Percentiles rank a stretch among this genome's conserved stretches.
These are phyloP conservation scores for Exaiptasia diaphana DNA, from an alignment of 64 coral and sea anemone genomes.

Conservation along the genomic window DNA sequence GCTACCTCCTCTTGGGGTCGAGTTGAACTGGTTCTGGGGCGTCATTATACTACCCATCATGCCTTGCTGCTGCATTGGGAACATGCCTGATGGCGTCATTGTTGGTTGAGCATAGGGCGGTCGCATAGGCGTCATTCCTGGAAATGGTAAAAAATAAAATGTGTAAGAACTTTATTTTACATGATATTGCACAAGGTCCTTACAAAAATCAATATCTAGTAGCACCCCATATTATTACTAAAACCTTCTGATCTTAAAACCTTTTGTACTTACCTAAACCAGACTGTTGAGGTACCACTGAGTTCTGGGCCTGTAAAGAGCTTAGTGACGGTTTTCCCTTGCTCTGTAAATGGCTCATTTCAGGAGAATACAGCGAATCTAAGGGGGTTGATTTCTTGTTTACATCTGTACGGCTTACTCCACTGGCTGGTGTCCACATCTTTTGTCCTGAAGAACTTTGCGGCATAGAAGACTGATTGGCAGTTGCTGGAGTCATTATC, in stretches of 20 bases:
- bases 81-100: slow-evolving; percentile 52
- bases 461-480: slow-evolving; percentile 10
- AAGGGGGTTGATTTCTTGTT: not conserved
- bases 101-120: slow-evolving; percentile 29
- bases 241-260: not conserved
- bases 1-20: not conserved
- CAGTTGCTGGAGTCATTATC: not conserved
- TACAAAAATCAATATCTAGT: not conserved
- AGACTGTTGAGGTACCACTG: not conserved
- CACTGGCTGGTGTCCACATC: not conserved
- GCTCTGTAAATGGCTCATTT: slow-evolving; percentile 56
- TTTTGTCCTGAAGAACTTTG: not conserved
- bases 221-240: not conserved
- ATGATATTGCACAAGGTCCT: not conserved
- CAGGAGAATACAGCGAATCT: slow-evolving; percentile 50
- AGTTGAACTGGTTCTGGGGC: slow-evolving; percentile 32
- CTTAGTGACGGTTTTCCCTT: slow-evolving; percentile 47
- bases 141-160: not conserved
- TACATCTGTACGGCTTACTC: slow-evolving; percentile 11
- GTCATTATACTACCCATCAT: slow-evolving; percentile 31
- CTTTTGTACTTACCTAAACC: slow-evolving; percentile 1
- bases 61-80: slow-evolving; percentile 33
- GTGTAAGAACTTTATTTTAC: not conserved
- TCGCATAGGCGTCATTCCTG: slow-evolving; percentile 23
- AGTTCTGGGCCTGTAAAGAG: slow-evolving; percentile 14